Percentiles rank a stretch among this genome's conserved stretches.
These are phyloP conservation scores for Oreochromis grahami DNA, from an alignment of 2,797 vertebrate genomes.

Conservation along the genomic window DNA sequence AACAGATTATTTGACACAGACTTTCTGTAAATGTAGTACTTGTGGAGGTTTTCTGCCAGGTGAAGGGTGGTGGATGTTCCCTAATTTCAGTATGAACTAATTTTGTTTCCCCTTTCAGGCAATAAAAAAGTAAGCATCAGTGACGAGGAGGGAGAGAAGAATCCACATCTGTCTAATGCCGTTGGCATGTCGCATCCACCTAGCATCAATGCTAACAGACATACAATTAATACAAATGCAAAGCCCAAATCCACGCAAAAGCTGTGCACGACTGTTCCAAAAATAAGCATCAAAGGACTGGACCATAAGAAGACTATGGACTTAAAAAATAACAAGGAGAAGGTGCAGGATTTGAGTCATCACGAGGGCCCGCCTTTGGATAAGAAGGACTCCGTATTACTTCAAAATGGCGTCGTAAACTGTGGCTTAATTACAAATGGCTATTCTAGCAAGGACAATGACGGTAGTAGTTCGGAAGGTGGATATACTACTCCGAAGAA, in stretches of 20 bases:
- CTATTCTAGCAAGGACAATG: constrained; percentile 90
- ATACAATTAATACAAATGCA: constrained; percentile 74
- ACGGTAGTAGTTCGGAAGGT: constrained; percentile 93
- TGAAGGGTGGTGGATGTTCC: background rate
- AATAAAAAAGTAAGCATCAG: constrained; percentile 85
- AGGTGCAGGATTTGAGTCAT: constrained; percentile 63
- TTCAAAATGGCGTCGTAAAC: constrained; percentile 89
- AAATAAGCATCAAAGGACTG: constrained; percentile 80
- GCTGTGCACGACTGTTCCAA: constrained; percentile 77
- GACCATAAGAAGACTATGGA: constrained; percentile 87
- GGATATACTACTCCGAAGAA: constrained; percentile 96
- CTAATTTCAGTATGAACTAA: constrained; percentile 31
- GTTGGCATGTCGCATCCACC: constrained; percentile 74
- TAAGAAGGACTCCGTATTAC: constrained; percentile 79
- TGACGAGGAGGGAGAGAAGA: constrained; percentile 81
- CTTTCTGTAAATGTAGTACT: background rate
- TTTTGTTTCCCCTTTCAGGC: constrained; percentile 76
- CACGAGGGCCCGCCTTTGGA: constrained; percentile 57
- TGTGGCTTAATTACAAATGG: constrained; percentile 90
- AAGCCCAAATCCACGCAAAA: constrained; percentile 80
- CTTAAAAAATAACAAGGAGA: constrained; percentile 88
- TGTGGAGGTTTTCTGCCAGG: background rate
- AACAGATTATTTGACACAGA: background rate
- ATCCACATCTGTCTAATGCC: constrained; percentile 76
- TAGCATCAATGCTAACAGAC: constrained; percentile 85